Conservation (phyloP, 2,113 vertebrate species). For the Neotoma lepida region DNA sequence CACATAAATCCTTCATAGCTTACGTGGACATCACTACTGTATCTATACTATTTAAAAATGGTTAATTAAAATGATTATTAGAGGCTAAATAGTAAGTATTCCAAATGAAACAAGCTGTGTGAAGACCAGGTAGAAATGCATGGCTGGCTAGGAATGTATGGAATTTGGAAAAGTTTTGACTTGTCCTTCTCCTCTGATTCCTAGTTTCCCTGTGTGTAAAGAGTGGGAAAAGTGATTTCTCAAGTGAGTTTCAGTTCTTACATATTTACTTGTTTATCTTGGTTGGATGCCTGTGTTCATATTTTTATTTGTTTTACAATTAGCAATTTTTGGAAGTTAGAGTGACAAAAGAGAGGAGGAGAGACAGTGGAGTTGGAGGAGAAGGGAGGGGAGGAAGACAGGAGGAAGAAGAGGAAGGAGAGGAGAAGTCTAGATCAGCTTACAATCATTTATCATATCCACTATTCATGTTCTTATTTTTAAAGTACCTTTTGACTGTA, state of each 20-base stretch:
- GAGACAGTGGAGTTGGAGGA: neutral
- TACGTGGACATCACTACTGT: neutral
- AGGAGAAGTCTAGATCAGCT: neutral
- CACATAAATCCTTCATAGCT: neutral
- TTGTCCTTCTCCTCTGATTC: neutral
- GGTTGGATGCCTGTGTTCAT: neutral
- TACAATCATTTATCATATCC: neutral
- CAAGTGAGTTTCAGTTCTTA: neutral
- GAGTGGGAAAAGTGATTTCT: neutral
- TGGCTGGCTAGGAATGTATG: neutral
- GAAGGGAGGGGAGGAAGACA: too few species aligned
- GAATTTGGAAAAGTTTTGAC: neutral
- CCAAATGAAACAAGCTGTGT: neutral
- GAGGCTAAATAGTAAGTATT: neutral
- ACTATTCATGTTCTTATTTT: neutral
- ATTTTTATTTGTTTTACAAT: constrained; percentile 15
- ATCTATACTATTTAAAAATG: neutral
- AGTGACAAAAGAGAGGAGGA: neutral
- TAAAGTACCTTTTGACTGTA: neutral
- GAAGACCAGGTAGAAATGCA: neutral
- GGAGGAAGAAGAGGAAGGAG: too few species aligned
- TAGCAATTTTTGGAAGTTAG: neutral
- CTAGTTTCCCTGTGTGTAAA: neutral
- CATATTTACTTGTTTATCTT: neutral
- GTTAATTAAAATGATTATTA: neutral